Evolutionary conservation across 2,797 vertebrate species (phyloP).

Genomic region (Oryzias sinensis): DNA sequence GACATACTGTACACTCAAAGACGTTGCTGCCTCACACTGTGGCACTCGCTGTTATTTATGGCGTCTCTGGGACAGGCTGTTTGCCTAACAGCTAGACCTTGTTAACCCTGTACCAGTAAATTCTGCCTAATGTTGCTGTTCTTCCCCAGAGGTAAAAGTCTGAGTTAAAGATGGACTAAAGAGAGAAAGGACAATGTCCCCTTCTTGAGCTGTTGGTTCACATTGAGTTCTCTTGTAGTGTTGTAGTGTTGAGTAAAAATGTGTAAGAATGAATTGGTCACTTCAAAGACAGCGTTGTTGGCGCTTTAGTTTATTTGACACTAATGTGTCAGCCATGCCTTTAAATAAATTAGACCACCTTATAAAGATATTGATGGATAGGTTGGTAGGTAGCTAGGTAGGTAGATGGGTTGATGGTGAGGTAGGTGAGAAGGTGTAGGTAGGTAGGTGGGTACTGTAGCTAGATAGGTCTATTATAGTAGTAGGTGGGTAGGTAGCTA

Average conservation of each 20-base stretch:
- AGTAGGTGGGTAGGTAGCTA: too few relatives aligned
- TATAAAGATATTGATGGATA: too few relatives aligned
- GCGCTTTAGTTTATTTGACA: too few relatives aligned
- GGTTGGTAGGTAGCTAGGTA: too few relatives aligned
- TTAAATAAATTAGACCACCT: too few relatives aligned
- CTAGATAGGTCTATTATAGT: too few relatives aligned
- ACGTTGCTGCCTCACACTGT: constrained; percentile 25
- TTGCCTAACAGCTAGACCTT: constrained; percentile 74
- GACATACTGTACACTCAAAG: constrained; percentile 25
- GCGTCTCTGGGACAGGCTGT: constrained; percentile 67
- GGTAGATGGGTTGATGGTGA: too few relatives aligned
- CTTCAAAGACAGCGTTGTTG: not conserved
- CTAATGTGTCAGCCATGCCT: too few relatives aligned
- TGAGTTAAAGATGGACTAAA: constrained; percentile 18
- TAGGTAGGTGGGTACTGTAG: too few relatives aligned
- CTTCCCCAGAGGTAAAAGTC: constrained; percentile 45
- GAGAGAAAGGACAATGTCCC: constrained; percentile 16
- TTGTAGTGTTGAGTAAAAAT: constrained; percentile 20
- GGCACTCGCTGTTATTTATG: constrained; percentile 72
- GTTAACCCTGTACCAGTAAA: constrained; percentile 72
- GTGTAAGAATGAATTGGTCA: not conserved
- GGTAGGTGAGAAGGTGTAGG: too few relatives aligned
- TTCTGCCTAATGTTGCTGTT: constrained; percentile 68
- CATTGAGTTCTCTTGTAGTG: constrained; percentile 4
- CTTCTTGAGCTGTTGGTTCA: constrained; percentile 19